Evolutionary conservation across 1,140 invertebrate genomes (phyloP), one percentile per base, ranked within the genome.

Genomic region (Centruroides vittatus): DNA sequence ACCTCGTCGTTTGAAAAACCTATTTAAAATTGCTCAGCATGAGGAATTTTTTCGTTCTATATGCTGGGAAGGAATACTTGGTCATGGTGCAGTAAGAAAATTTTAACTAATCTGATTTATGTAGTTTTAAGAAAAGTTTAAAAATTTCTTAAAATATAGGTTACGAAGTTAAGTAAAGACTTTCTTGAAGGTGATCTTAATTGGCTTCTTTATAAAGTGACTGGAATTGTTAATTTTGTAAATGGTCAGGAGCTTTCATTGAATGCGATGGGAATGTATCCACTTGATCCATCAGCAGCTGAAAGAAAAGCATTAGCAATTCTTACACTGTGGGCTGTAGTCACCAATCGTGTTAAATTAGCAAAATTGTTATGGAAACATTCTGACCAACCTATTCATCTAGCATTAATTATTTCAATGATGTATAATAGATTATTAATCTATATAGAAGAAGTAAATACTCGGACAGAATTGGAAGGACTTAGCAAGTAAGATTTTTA

Each of bases 331-430:
- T 75, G 72, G 73, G 71, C 73, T 13, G 72, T 73, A 11, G 62
- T 75, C 35, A 66, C 61, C 3, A 61, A 67, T 48, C 55, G 57
- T 5, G 23, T 58, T 7, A 70, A 74, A 58, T 62, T 76, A 51
- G 73, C 72, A 0, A 74, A 75, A 58, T 58, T 73, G 1, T 59
- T 76, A 12, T 76, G 74, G 75, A 71, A 71, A 57, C 67, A 69
- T 51, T 70, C 73, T 59, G 73, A 74, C 52, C 72, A 76, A 36
- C 75, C 75, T 3, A 72, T 76, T 13, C 72, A 74, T 34, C 59
- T 76, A 41, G 74, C 74, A 23, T 62, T 76, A 1, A 69, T 76
- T 34, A 64, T 72, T 51, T 66, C 67, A 11, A 64, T 70, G 58
- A 63, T 70, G 9, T 71, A 68, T 53, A 62, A 65, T 54, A 65